Percentiles rank a stretch among this genome's conserved stretches.
Conservation (phyloP, 2,888 invertebrate species). For the Aporophyla nigra region DNA sequence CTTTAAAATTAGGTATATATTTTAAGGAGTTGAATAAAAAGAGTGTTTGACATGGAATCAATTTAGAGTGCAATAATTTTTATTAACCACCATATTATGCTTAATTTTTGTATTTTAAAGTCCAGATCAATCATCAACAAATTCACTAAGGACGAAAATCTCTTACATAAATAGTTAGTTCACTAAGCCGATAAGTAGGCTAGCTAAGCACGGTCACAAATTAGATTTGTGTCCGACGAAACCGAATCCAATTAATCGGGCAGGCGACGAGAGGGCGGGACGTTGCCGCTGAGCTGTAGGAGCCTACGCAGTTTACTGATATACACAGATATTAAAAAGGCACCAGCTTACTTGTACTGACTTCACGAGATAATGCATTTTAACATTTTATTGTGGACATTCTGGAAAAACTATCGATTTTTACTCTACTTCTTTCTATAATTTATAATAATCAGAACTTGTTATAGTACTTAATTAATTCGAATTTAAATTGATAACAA, state of each 20-base stretch:
- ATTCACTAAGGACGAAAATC: conserved; percentile 25
- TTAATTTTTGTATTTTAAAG: neutral
- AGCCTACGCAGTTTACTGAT: conserved; percentile 15
- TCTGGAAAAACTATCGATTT: no score
- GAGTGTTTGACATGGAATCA: no score
- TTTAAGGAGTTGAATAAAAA: no score
- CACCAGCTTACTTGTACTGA: neutral
- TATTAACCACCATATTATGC: no score
- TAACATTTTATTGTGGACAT: no score
- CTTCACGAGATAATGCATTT: neutral
- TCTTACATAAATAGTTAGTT: conserved; percentile 36
- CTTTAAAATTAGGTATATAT: no score
- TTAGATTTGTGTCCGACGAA: conserved; percentile 66
- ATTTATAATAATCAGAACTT: no score
- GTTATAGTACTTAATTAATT: no score
- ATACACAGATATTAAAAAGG: neutral
- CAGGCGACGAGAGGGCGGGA: conserved; percentile 41
- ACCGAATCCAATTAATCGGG: conserved; percentile 67
- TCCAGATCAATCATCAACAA: conserved; percentile 15
- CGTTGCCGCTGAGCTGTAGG: conserved; percentile 11
- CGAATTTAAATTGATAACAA: no score
- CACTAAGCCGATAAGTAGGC: conserved; percentile 48
- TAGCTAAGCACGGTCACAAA: conserved; percentile 57
- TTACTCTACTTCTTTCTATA: no score
- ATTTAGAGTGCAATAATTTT: no score